Evolutionary conservation across 2,797 vertebrate genomes (phyloP).

Genomic region (Sebastes jordani): DNA sequence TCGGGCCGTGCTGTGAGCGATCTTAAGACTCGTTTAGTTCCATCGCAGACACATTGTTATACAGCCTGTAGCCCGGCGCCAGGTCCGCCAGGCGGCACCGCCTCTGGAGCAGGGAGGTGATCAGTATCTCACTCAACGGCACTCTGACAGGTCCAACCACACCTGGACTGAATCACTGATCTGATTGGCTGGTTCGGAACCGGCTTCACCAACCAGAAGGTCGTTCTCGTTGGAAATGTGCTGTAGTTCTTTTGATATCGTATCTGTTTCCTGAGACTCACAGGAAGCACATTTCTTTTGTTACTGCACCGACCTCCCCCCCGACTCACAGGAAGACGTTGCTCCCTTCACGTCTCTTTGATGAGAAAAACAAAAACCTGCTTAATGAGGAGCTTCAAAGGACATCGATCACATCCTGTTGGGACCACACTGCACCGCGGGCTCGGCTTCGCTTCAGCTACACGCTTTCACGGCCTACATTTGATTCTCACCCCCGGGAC

Average conservation of each 20-base stretch:
- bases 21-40: conserved; percentile 81
- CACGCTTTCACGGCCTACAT: conserved; percentile 33
- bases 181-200: not conserved
- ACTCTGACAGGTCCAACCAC: conserved; percentile 7
- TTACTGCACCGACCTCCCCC: conserved; percentile 31
- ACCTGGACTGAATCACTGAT: conserved; percentile 1
- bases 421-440: conserved; percentile 41
- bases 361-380: conserved; percentile 31
- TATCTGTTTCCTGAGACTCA: conserved; percentile 36
- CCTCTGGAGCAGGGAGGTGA: conserved; percentile 20
- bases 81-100: not conserved
- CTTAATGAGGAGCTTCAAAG: conserved; percentile 64
- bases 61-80: not conserved
- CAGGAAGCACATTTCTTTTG: conserved; percentile 44
- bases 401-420: conserved; percentile 45
- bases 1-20: conserved; percentile 95
- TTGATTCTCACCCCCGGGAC: conserved; percentile 39
- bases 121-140: conserved; percentile 14
- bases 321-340: conserved; percentile 24
- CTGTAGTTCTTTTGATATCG: conserved; percentile 47
- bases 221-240: conserved; percentile 25
- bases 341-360: conserved; percentile 43
- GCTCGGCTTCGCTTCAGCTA: conserved; percentile 57
- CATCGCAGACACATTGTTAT: conserved; percentile 31
- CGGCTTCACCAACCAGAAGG: conserved; percentile 3